phyloP scores from a whole-genome alignment of 2,113 vertebrate species.

The Nyctibius bracteatus region DNA sequence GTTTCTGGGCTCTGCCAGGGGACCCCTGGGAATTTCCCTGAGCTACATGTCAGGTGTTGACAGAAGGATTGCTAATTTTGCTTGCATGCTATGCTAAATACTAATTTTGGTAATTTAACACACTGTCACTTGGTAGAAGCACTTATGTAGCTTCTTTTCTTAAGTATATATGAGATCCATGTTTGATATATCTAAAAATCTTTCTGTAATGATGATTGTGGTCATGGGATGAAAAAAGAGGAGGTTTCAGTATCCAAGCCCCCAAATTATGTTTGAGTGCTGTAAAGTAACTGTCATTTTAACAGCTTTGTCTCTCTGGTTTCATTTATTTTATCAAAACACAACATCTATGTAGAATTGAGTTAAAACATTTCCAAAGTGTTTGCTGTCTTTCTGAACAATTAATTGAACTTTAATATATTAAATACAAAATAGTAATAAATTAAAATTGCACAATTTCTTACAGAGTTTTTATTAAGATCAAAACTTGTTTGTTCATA shows the following conservation, averaged over 20 bases:
- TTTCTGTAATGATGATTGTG: background rate
- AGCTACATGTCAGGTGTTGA: background rate
- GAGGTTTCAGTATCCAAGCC: background rate
- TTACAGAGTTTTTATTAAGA: slow-evolving; percentile 71
- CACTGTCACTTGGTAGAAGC: background rate
- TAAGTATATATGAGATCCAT: background rate
- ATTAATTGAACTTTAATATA: slow-evolving; percentile 30
- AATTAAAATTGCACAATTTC: slow-evolving; percentile 56
- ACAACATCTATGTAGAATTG: background rate
- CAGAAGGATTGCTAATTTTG: background rate
- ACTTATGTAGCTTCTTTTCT: background rate
- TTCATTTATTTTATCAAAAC: background rate
- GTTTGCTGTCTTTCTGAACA: slow-evolving; percentile 1
- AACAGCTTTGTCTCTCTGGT: background rate
- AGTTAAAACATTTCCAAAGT: background rate
- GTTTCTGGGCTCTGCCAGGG: background rate
- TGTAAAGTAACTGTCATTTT: background rate
- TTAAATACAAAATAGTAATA: slow-evolving; percentile 63
- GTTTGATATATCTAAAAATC: background rate
- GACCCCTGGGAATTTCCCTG: background rate
- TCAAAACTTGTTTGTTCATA: slow-evolving; percentile 73
- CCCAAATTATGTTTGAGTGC: background rate
- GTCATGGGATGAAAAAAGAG: background rate
- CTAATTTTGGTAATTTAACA: background rate
- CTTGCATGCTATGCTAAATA: background rate